These are phyloP conservation scores for Lobophora halterata DNA, from an alignment of 2,888 invertebrate genomes.

Conservation along the genomic window DNA sequence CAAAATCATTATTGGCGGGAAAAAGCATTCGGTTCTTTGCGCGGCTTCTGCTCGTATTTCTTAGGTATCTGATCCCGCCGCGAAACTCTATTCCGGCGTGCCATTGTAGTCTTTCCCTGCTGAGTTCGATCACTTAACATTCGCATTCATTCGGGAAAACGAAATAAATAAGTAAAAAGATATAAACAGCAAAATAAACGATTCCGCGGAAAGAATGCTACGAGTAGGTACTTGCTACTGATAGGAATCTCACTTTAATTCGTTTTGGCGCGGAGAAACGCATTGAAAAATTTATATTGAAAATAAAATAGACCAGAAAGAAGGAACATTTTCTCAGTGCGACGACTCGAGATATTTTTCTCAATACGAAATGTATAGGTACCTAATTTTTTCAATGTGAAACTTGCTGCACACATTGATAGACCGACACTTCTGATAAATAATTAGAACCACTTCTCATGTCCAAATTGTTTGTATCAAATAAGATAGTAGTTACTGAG, in stretches of 20 bases:
- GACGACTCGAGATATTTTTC: too few species aligned
- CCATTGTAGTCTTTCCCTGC: slow-evolving; percentile 31
- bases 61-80: slow-evolving; percentile 33
- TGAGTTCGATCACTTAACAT: slow-evolving; percentile 34
- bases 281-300: too few species aligned
- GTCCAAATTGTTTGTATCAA: too few species aligned
- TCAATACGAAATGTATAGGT: too few species aligned
- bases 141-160: slow-evolving; percentile 27
- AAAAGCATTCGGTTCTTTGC: slow-evolving; percentile 9
- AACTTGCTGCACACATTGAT: too few species aligned
- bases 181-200: slow-evolving; percentile 21
- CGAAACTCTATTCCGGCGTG: slow-evolving; percentile 27
- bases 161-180: slow-evolving; percentile 29
- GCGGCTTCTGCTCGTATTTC: slow-evolving; percentile 31
- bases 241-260: slow-evolving; percentile 24
- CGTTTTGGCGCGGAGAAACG: slow-evolving; percentile 5
- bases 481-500: too few species aligned
- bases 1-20: not conserved
- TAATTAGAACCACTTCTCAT: too few species aligned
- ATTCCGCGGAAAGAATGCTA: slow-evolving; percentile 18
- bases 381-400: too few species aligned
- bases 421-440: too few species aligned
- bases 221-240: too few species aligned
- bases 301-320: too few species aligned
- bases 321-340: too few species aligned